These are phyloP conservation scores for Camponotus fellah DNA, from an alignment of 2,888 invertebrate genomes.

Conservation along the genomic window DNA sequence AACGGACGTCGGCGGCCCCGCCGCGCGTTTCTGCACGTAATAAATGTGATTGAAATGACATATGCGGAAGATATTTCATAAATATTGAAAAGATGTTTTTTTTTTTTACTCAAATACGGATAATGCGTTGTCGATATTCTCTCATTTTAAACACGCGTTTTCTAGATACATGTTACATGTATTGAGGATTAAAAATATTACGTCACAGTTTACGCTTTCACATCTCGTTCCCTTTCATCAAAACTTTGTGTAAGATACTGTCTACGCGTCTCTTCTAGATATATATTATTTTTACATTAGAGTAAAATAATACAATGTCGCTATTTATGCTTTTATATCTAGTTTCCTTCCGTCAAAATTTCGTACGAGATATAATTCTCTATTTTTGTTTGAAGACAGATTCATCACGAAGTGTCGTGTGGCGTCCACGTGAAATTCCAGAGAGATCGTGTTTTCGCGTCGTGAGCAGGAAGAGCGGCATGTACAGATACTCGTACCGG, in stretches of 20 bases:
- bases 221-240: neutral
- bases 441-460: slow-evolving; percentile 70
- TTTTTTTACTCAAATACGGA: neutral
- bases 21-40: slow-evolving; percentile 15
- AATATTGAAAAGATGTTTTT: neutral
- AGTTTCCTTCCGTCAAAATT: neutral
- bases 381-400: slow-evolving; percentile 23
- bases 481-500: slow-evolving; percentile 76
- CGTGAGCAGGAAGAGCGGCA: slow-evolving; percentile 77
- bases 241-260: neutral
- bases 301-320: too few species aligned
- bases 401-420: slow-evolving; percentile 22
- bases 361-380: neutral
- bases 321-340: neutral
- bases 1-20: slow-evolving; percentile 7
- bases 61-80: neutral
- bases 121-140: neutral
- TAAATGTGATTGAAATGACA: slow-evolving; percentile 30
- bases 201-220: neutral
- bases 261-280: neutral
- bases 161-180: neutral
- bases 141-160: neutral
- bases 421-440: slow-evolving; percentile 40
- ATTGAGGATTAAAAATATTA: neutral
- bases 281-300: neutral